Conservation (phyloP, 2,113 vertebrate genomes). For the Trochalopteron elliotii region DNA sequence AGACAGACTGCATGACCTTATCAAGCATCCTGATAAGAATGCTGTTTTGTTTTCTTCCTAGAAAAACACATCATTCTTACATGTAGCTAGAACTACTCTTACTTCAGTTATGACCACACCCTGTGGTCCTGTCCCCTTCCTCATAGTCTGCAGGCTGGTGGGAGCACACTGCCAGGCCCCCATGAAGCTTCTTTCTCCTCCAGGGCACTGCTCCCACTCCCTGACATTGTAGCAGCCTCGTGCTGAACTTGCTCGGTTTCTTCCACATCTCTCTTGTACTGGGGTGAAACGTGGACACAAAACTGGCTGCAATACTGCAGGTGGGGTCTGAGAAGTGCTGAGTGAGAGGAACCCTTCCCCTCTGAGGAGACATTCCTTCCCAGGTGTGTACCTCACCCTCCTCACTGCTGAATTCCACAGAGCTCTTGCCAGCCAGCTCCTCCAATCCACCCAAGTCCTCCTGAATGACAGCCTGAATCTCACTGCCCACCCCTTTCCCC, state of each 20-base stretch:
- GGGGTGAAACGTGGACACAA: not conserved
- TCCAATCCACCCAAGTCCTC: not conserved
- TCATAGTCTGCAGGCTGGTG: fast-evolving
- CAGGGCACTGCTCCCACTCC: not conserved
- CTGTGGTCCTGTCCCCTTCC: not conserved
- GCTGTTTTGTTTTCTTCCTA: not conserved
- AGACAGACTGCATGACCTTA: not conserved
- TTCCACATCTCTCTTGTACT: not conserved
- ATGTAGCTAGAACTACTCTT: not conserved
- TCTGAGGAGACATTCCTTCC: not conserved
- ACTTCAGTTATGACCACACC: not conserved
- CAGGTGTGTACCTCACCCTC: fast-evolving
- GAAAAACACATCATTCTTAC: not conserved
- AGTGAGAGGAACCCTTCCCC: not conserved
- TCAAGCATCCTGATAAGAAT: not conserved
- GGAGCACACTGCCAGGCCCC: not conserved
- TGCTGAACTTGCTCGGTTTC: not conserved
- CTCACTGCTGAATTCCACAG: not conserved
- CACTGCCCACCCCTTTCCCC: not conserved
- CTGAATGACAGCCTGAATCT: not conserved
- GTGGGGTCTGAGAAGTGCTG: not conserved
- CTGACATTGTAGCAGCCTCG: fast-evolving
- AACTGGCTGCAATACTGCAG: not conserved
- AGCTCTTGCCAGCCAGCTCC: not conserved
- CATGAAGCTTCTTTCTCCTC: not conserved